phyloP scores from a whole-genome alignment of 2,797 vertebrate species.

The Cercopithecus neglectus region DNA sequence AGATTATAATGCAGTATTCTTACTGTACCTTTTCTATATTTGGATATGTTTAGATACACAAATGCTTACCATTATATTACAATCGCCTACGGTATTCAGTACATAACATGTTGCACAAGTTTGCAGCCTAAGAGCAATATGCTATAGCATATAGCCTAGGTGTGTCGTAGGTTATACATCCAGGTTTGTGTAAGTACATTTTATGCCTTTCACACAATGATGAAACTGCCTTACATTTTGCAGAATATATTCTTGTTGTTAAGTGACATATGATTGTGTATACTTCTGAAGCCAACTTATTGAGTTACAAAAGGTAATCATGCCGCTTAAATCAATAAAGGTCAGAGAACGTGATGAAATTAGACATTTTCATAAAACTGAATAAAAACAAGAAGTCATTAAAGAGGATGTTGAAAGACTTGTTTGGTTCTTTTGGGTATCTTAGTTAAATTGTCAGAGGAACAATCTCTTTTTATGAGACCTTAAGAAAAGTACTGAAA shows the following conservation, averaged over 20 bases:
- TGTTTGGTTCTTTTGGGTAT: slow-evolving; percentile 20
- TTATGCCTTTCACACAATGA: neutral
- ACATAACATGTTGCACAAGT: neutral
- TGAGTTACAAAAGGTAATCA: neutral
- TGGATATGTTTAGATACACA: neutral
- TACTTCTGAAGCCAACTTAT: neutral
- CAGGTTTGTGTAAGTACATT: neutral
- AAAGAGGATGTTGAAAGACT: neutral
- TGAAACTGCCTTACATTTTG: neutral
- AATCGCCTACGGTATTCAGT: neutral
- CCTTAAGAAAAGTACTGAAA: slow-evolving; percentile 44
- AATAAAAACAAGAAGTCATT: neutral
- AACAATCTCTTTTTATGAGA: slow-evolving; percentile 60
- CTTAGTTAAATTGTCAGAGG: slow-evolving; percentile 55
- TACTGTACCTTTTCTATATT: neutral
- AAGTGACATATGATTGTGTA: neutral
- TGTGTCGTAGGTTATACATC: neutral
- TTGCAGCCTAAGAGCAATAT: neutral
- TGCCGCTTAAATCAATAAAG: neutral
- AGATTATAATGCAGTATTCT: neutral
- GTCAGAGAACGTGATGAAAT: slow-evolving; percentile 21
- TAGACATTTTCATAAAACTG: neutral
- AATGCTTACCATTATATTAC: neutral
- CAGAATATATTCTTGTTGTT: neutral
- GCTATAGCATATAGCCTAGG: neutral